These are phyloP conservation scores for Musca domestica DNA, from an alignment of 1,140 invertebrate species.

Conservation along the genomic window DNA sequence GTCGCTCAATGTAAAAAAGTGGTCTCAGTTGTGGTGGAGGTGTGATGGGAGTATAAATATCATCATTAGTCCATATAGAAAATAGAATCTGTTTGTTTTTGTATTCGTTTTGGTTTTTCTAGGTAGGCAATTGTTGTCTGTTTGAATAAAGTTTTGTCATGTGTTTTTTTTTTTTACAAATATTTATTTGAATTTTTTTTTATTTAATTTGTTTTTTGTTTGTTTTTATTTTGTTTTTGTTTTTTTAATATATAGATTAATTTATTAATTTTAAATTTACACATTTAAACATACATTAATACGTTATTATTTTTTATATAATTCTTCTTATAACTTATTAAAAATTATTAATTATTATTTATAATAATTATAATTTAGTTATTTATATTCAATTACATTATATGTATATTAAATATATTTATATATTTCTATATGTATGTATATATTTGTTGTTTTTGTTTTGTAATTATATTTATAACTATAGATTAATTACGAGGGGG, in stretches of 20 bases:
- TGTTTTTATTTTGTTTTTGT: conserved; percentile 11
- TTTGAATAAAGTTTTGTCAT: background rate
- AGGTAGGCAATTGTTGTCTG: too few species aligned
- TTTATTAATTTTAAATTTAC: conserved; percentile 17
- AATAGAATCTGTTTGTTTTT: conserved; percentile 16
- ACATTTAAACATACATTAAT: conserved; percentile 23
- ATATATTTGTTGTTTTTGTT: background rate
- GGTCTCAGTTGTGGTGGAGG: too few species aligned
- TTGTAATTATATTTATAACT: conserved; percentile 17
- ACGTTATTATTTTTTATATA: conserved; percentile 17
- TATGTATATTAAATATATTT: conserved; percentile 21
- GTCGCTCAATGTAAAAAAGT: too few species aligned
- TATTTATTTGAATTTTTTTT: conserved; percentile 23
- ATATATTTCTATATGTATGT: conserved; percentile 6
- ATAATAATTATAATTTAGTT: conserved; percentile 22
- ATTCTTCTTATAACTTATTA: too few species aligned
- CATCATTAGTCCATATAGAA: background rate
- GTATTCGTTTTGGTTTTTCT: background rate
- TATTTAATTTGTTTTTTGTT: conserved; percentile 14
- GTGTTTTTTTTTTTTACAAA: conserved; percentile 18
- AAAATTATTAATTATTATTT: conserved; percentile 15
- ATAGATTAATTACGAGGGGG: background rate
- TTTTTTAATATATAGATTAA: conserved; percentile 5
- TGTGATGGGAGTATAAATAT: too few species aligned
- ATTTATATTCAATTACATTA: conserved; percentile 14